Evolutionary conservation across 53 echinoderm and acorn worm species (phyloP).

Genomic region (Pentamera pediparva): DNA sequence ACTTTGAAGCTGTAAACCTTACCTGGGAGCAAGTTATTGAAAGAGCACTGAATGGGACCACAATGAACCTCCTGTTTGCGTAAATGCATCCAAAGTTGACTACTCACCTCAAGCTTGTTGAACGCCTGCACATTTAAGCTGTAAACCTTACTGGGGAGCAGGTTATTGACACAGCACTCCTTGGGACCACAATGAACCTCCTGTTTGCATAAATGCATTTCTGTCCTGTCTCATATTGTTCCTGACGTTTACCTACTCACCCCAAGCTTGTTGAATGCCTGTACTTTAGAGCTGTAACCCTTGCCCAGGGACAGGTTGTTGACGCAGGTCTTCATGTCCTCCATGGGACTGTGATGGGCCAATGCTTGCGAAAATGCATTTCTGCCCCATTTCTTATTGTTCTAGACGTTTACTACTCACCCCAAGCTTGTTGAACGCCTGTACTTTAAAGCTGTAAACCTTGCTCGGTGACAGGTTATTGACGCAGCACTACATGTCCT

Average conservation of each 20-base stretch:
- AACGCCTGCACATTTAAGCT: constrained; percentile 62
- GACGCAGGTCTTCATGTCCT: constrained; percentile 72
- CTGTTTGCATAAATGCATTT: too few species aligned
- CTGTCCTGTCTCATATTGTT: not conserved
- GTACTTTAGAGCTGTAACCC: constrained; percentile 63
- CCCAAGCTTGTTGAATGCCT: constrained; percentile 80
- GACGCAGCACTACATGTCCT: constrained; percentile 75
- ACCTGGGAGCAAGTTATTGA: constrained; percentile 65
- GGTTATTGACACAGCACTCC: constrained; percentile 62
- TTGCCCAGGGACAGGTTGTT: constrained; percentile 71
- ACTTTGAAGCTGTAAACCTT: constrained; percentile 66
- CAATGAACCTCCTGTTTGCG: constrained; percentile 76
- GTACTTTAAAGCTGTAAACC: constrained; percentile 59
- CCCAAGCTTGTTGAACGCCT: constrained; percentile 80
- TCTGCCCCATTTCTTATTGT: not conserved
- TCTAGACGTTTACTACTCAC: constrained; percentile 55
- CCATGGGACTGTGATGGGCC: constrained; percentile 59
- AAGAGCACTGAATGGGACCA: constrained; percentile 56
- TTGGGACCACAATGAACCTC: too few species aligned
- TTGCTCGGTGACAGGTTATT: constrained; percentile 64
- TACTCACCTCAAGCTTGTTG: constrained; percentile 88
- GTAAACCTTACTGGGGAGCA: constrained; percentile 71
- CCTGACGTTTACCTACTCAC: constrained; percentile 39
- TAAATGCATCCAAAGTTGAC: too few species aligned
- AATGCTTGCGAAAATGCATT: too few species aligned